Evolutionary conservation across 2,113 vertebrate species (phyloP), one percentile per base, ranked within the genome.

Genomic region (Anthoscopus minutus): DNA sequence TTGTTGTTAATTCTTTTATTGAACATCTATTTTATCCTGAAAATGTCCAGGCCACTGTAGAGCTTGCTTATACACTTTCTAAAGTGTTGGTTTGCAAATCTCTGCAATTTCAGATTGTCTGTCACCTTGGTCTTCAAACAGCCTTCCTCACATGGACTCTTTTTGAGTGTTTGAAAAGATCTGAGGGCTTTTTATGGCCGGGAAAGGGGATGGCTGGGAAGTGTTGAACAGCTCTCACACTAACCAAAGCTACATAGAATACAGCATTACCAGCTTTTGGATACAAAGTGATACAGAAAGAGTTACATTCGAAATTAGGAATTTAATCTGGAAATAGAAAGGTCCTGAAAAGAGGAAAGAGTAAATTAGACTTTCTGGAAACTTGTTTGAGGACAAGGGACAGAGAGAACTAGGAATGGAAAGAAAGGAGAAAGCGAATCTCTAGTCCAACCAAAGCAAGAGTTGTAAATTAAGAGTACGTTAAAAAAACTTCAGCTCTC

Each of bases 381-480:
- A 61, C 8, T 4, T 20, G 23, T 56, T 83, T 86, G 61, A 87
- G 25, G 23, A 28, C 31, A 47, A 61, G 53, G 7, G 5, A 9
- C 6, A 44, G 27, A 58, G 77, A 89, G 64, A 78, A 20, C 25
- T 45, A 67, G 90, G 45, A 73, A 37, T 88, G 86, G 80, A 93
- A 96, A 95, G 69, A 86, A 56, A 66, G 56, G 31, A 77, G 64
- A 83, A 78, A 67, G 56, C 51, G 64, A 78, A 37, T 88, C 35
- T 87, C 12, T 71, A 74, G 56, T 96, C 88, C 94, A 95, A 86
- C 56, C 33, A 93, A 94, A 96, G 88, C 92, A 90, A 60, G 80
- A 78, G 69, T 13, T 90, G 56, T 86, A 51, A 95, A 94, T 89
- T 71, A 62, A 62, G 31, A 70, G 33, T 71, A 69, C 11, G 14